Conservation (phyloP, 1,140 invertebrate genomes). For the Drosophila orosa region DNA sequence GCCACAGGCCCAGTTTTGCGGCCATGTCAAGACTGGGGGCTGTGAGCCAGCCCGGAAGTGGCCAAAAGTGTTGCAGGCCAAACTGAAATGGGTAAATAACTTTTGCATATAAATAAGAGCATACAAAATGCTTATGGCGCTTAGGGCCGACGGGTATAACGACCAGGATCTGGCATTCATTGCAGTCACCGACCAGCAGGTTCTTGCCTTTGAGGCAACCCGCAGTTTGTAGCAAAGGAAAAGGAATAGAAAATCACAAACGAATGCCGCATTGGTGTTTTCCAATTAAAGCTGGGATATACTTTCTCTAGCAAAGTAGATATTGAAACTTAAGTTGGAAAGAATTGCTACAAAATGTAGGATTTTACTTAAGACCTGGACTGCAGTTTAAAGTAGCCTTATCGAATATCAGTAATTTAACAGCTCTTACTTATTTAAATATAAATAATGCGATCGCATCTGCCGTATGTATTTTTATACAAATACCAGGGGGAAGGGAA, state of each 20-base stretch:
- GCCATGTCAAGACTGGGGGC: conserved; percentile 9
- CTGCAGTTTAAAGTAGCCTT: neutral
- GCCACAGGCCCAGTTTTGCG: conserved; percentile 38
- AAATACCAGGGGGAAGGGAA: conserved; percentile 22
- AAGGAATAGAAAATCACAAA: conserved; percentile 9
- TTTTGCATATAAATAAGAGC: conserved; percentile 38
- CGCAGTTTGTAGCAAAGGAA: conserved; percentile 8
- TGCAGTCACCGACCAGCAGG: conserved; percentile 25
- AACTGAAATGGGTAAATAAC: conserved; percentile 41
- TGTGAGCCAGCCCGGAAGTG: conserved; percentile 21
- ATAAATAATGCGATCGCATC: conserved; percentile 27
- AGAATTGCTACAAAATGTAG: neutral
- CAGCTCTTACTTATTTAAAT: conserved; percentile 1
- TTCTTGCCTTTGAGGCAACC: conserved; percentile 26
- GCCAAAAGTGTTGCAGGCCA: conserved; percentile 29
- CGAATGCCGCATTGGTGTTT: conserved; percentile 7
- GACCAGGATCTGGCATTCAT: conserved; percentile 15
- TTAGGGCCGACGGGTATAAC: conserved; percentile 10
- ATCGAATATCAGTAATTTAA: neutral
- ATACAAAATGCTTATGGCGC: conserved; percentile 35
- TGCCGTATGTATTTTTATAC: conserved; percentile 12
- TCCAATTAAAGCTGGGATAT: conserved; percentile 1
- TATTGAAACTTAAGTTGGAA: neutral
- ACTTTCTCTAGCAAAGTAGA: neutral
- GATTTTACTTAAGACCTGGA: no score